A percentile compares a stretch with the other conserved stretches of the same genome.
Conservation (phyloP, 2,113 vertebrate species). For the Rattus rattus region DNA sequence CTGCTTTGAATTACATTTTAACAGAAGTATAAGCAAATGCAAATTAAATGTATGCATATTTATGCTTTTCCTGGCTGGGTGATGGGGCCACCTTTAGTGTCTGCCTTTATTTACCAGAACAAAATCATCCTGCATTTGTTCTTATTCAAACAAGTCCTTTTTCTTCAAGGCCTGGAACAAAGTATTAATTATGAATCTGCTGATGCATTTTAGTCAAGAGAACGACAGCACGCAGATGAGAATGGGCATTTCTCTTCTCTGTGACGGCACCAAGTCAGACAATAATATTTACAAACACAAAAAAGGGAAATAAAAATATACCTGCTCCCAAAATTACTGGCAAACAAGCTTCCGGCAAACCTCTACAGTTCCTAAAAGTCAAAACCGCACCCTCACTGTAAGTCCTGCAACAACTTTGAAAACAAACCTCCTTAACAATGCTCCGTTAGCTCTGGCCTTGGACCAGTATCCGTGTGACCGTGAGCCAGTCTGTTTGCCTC, state of each 20-base stretch:
- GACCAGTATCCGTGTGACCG: not conserved
- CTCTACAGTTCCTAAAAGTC: constrained; percentile 18
- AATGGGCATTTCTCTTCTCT: not conserved
- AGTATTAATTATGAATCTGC: constrained; percentile 44
- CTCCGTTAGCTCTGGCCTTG: not conserved
- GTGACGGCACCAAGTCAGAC: not conserved
- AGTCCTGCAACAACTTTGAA: not conserved
- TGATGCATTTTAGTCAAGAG: not conserved
- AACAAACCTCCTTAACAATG: constrained; percentile 19
- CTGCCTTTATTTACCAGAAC: constrained; percentile 71
- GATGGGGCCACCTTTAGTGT: constrained; percentile 56
- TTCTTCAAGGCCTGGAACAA: constrained; percentile 24
- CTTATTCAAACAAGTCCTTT: constrained; percentile 50
- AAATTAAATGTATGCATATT: constrained; percentile 69
- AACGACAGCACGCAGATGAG: not conserved
- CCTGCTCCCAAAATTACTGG: not conserved
- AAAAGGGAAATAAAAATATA: not conserved
- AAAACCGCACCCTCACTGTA: constrained; percentile 22
- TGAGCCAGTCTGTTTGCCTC: not conserved
- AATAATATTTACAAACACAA: constrained; percentile 20
- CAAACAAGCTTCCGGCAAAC: constrained; percentile 24
- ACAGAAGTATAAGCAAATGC: constrained; percentile 63
- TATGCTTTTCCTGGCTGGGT: constrained; percentile 50
- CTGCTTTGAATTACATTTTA: constrained; percentile 63
- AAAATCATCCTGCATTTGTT: constrained; percentile 58